Percentiles rank a stretch among this genome's conserved stretches.
Evolutionary conservation across 2,797 vertebrate genomes (phyloP).

Genomic region (Eleutherodactylus coqui): DNA sequence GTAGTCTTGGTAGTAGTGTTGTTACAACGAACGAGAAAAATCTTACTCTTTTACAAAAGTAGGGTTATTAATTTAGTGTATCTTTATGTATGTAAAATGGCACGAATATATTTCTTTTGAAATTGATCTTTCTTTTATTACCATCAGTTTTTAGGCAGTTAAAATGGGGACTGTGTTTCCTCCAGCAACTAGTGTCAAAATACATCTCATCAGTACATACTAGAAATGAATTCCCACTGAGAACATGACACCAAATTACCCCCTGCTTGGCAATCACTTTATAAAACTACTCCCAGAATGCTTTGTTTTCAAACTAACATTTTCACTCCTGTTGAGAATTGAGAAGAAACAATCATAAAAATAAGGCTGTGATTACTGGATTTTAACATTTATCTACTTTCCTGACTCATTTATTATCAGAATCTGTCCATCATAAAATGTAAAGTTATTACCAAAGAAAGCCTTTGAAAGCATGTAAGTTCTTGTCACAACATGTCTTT

Average conservation of each 20-base stretch:
- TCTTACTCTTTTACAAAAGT: neutral
- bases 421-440: constrained; percentile 28
- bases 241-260: constrained; percentile 51
- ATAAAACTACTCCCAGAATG: constrained; percentile 44
- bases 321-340: constrained; percentile 43
- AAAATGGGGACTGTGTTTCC: constrained; percentile 38
- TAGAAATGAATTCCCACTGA: constrained; percentile 45
- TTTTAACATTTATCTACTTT: constrained; percentile 36
- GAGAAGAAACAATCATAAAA: constrained; percentile 44
- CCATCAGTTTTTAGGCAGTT: neutral
- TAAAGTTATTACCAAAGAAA: constrained; percentile 16
- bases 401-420: constrained; percentile 37
- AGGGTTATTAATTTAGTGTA: neutral
- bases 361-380: constrained; percentile 41
- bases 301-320: constrained; percentile 49
- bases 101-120: neutral
- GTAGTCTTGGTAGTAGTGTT: too few species aligned
- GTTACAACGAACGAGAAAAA: too few species aligned
- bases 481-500: neutral
- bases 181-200: constrained; percentile 41
- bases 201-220: constrained; percentile 27
- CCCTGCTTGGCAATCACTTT: constrained; percentile 45
- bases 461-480: neutral
- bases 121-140: neutral
- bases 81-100: neutral